Evolutionary conservation across 2,888 invertebrate genomes (phyloP).

Genomic region (Diploptera punctata): DNA sequence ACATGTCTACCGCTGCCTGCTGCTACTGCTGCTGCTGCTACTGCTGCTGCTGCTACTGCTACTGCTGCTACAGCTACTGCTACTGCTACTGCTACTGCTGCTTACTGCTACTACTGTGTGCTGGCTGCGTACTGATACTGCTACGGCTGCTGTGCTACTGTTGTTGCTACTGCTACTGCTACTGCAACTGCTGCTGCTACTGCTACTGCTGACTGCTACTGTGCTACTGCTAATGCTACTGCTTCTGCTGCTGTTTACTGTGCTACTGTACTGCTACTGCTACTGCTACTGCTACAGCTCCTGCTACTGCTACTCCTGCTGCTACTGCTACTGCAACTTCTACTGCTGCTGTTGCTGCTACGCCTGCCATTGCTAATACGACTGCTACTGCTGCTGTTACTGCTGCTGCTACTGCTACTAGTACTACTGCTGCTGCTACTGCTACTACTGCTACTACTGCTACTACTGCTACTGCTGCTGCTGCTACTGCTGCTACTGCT

Average conservation of each 20-base stretch:
- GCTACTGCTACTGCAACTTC: too few relatives aligned
- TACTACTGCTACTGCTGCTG: slow-evolving; percentile 1
- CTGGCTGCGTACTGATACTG: background rate
- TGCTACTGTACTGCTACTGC: too few relatives aligned
- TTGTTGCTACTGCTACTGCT: too few relatives aligned
- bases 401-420: too few relatives aligned
- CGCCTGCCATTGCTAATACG: background rate
- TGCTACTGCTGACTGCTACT: too few relatives aligned
- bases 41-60: background rate
- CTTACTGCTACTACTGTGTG: background rate
- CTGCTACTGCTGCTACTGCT: background rate
- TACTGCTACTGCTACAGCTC: too few relatives aligned
- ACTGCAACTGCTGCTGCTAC: background rate
- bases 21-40: background rate
- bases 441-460: background rate
- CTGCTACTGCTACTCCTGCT: too few relatives aligned
- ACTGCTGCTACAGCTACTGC: background rate
- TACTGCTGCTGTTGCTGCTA: background rate
- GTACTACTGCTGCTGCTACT: background rate
- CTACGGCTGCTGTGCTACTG: too few relatives aligned
- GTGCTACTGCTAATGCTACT: too few relatives aligned
- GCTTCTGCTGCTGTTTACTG: background rate
- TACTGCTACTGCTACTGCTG: too few relatives aligned
- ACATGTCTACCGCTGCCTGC: too few relatives aligned
- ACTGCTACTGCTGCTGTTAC: too few relatives aligned